Percentiles rank a stretch among this genome's conserved stretches.
Conservation (phyloP, 2,888 invertebrate species). For the Plagiodera versicolora region DNA sequence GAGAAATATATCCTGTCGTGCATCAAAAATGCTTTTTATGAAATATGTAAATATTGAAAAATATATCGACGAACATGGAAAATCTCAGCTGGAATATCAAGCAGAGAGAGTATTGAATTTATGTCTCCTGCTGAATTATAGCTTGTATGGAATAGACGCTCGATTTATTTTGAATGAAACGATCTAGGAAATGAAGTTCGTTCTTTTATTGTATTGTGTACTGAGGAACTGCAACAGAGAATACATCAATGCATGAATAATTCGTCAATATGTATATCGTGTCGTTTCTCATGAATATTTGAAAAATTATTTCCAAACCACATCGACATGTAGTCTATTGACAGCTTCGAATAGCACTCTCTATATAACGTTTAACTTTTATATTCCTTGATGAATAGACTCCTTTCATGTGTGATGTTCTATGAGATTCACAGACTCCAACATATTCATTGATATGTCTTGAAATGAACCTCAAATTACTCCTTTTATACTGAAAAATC, state of each 20-base stretch:
- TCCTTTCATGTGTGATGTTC: too few relatives aligned
- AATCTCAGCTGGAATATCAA: slow-evolving; percentile 51
- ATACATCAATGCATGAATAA: background rate
- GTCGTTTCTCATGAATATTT: too few relatives aligned
- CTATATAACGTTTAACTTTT: too few relatives aligned
- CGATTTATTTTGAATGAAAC: background rate
- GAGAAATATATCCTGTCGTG: slow-evolving; percentile 47
- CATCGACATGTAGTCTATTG: too few relatives aligned
- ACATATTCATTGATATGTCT: too few relatives aligned
- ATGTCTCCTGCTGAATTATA: background rate
- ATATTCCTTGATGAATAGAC: too few relatives aligned
- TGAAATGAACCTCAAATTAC: too few relatives aligned
- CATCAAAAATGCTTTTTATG: slow-evolving; percentile 48
- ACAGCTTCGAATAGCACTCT: too few relatives aligned
- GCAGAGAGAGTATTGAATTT: background rate
- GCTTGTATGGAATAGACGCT: background rate
- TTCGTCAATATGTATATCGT: too few relatives aligned
- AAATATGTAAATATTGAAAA: slow-evolving; percentile 53
- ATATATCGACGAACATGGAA: slow-evolving; percentile 48
- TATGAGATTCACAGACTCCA: too few relatives aligned
- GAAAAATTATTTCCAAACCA: too few relatives aligned
- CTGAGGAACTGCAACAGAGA: background rate
- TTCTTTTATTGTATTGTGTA: background rate
- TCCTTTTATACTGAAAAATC: too few relatives aligned
- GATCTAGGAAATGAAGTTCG: background rate